Percentiles rank a stretch among this genome's conserved stretches.
These are phyloP conservation scores for Muscicapa adusta DNA, from an alignment of 2,113 vertebrate species.

Conservation along the genomic window DNA sequence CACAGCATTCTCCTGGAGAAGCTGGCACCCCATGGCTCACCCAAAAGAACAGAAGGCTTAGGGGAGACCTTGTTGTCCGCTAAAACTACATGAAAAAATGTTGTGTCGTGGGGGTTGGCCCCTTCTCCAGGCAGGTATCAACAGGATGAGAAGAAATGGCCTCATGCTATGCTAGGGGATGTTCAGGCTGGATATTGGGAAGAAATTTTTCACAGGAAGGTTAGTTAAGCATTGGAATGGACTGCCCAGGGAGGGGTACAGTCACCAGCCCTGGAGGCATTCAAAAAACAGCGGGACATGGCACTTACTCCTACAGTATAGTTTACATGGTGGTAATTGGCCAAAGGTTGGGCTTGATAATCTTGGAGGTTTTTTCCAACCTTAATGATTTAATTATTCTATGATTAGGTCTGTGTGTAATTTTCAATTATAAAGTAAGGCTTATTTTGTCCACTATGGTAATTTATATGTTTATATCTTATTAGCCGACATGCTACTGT, in stretches of 20 bases:
- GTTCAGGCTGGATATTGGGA: not conserved
- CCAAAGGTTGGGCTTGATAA: not conserved
- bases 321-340: not conserved
- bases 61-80: not conserved
- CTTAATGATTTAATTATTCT: not conserved
- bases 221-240: not conserved
- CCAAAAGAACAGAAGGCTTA: not conserved
- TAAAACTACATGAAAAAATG: not conserved
- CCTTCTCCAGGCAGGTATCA: not conserved
- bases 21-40: not conserved
- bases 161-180: not conserved
- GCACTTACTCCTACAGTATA: not conserved
- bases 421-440: not conserved
- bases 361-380: not conserved
- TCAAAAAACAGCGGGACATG: not conserved
- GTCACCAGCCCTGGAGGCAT: not conserved
- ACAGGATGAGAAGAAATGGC: not conserved
- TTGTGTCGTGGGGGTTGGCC: accelerated
- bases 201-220: not conserved
- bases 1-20: not conserved
- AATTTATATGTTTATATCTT: not conserved
- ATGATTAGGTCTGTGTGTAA: not conserved
- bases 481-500: not conserved
- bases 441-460: not conserved
- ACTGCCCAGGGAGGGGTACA: too few relatives aligned